Base-by-base conservation (phyloP, 2,888 invertebrate species). In the Caenorhabditis virilis region DNA sequence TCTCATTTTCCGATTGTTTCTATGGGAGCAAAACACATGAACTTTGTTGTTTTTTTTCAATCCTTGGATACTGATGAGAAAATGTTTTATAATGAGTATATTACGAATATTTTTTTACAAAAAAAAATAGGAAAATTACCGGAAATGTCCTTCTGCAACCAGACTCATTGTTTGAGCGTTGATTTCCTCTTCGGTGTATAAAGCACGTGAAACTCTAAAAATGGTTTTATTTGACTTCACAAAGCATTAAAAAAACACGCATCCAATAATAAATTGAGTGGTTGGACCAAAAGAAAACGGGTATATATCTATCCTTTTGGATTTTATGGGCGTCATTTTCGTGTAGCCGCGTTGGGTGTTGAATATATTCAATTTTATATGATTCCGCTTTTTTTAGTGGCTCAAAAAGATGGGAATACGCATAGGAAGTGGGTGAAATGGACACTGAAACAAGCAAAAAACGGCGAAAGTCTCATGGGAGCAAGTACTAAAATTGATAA, bases 141-240 rank as follows among this genome's bases (percentile, higher is more conserved):
- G 53, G 54, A 66, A 66, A 57, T 66, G 66, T 46, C 66, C 66
- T 60, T 66, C 66, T 2, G 66, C 66, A 4, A 66, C 66, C 43
- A 66, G 45, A 50, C 60, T 60, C 66, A 66, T 66, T 50, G 54
- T 54, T 36, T 42, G 49, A 6, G 51, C 52, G 11, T 51, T 42
- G 30, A 30, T 20, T 13, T 55, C 41, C 42, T 64, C 64, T 47
- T 65, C 59, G n/a, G n/a, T n/a, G 59, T 59, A 65, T 43, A 53
- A 49, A 22, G 39, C 59, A 52, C 64, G 59, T 33, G 64, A 65
- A 45, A 65, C 64, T 59, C 64, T 65, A 56, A 46, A 65, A 36
- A n/a, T 36, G 5, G 5, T 13, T n/a, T 36, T 36, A 5, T 36
- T 36, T n/a, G 5, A 15, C n/a, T n/a, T 36, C 16, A n/a, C 36